A percentile compares a stretch with the other conserved stretches of the same genome.
phyloP scores from a whole-genome alignment of 1,140 invertebrate species.

The Drosophila tropicalis region DNA sequence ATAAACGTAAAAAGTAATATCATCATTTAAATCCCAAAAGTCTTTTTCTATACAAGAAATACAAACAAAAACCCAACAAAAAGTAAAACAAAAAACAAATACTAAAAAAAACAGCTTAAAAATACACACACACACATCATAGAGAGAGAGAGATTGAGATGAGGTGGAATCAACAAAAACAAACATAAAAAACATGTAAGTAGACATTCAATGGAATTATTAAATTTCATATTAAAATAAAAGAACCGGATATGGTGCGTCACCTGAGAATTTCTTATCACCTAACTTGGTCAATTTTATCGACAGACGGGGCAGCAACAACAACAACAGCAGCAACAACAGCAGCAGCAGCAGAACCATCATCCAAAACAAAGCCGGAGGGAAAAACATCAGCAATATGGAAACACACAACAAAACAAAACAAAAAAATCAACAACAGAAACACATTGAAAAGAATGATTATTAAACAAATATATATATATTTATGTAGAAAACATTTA shows the following conservation, averaged over 20 bases:
- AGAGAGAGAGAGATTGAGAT: slow-evolving; percentile 36
- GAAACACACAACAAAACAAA: slow-evolving; percentile 31
- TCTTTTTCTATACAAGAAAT: slow-evolving; percentile 82
- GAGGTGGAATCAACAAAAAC: slow-evolving; percentile 2
- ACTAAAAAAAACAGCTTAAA: slow-evolving; percentile 53
- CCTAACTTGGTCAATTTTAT: slow-evolving; percentile 59
- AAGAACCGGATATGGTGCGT: slow-evolving; percentile 33
- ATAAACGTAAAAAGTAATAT: slow-evolving; percentile 99
- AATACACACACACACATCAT: slow-evolving; percentile 35
- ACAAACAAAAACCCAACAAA: slow-evolving; percentile 48
- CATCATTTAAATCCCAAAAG: slow-evolving; percentile 90
- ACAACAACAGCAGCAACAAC: background rate
- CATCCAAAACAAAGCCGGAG: slow-evolving; percentile 27
- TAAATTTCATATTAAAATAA: slow-evolving; percentile 15
- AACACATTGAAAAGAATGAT: slow-evolving; percentile 39
- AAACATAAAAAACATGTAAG: slow-evolving; percentile 48
- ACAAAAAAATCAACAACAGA: slow-evolving; percentile 31
- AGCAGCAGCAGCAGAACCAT: background rate
- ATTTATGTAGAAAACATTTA: slow-evolving; percentile 50
- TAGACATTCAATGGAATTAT: slow-evolving; percentile 11
- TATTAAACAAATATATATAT: slow-evolving; percentile 26
- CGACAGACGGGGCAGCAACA: slow-evolving; percentile 52
- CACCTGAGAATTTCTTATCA: slow-evolving; percentile 53
- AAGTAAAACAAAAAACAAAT: slow-evolving; percentile 45
- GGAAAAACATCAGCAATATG: slow-evolving; percentile 20